Base-by-base conservation (phyloP, 1,140 invertebrate genomes). In the Riptortus pedestris region DNA sequence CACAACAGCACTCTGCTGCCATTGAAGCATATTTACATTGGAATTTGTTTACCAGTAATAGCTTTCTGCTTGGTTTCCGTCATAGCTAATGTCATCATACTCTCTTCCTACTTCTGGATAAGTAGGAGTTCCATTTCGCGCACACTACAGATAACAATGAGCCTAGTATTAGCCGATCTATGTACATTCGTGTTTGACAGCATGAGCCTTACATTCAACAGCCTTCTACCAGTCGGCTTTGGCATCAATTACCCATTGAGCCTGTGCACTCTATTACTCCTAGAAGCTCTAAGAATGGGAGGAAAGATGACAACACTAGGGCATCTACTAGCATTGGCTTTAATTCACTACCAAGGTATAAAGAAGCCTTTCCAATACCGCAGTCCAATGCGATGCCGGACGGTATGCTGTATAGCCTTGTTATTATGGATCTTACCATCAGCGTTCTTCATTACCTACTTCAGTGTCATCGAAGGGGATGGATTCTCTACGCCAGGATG, bases 311-410 rank as follows among this genome's bases (percentile, higher is more conserved):
- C 83, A 11, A 82, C 83, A 0, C 79, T 85, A 1, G 72, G 79
- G 7, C 85, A 87, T 71, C 75, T 88, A 4, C 69, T 85, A 14
- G 80, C 80, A 1, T 75, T 88, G 29, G 83, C 85, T 4, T 71
- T 84, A 18, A 85, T 86, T 71, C 86, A 88, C 69, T 85, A 83
- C 72, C 73, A 84, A 20, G 84, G 84, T 18, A 82, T 81, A 43
- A 69, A 81, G 4, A 75, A 77, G 65, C 84, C 84, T 0, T 74
- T 85, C 2, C 83, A 85, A 62, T 84, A 85, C 69, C 80, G 1
- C 73, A 76, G 31, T 70, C 24, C 28, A 18, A 22, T 63, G 11
- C 16, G 48, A 2, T 24, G 24, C n/a, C 16, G 51, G 16, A 65
- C 43, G 2, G 75, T 77, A 0, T 74, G 71, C 26, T 65, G 75